phyloP scores from a whole-genome alignment of 1,140 invertebrate genomes.

The Hermetia illucens region DNA sequence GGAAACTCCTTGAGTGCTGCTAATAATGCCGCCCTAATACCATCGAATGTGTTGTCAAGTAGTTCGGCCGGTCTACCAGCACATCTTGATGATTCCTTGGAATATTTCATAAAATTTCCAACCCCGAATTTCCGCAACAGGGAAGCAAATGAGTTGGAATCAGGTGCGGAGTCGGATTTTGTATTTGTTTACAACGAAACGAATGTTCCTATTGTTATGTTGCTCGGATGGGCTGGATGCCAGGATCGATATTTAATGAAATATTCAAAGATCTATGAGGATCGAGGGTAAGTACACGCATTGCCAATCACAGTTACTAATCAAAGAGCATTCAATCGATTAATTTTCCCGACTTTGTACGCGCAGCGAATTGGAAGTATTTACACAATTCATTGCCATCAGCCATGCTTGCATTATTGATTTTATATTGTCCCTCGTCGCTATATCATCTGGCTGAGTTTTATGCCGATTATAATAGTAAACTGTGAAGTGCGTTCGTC shows the following conservation, averaged over 20 bases:
- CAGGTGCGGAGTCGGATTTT: slow-evolving; percentile 33
- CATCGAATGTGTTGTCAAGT: too few relatives aligned
- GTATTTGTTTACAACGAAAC: slow-evolving; percentile 41
- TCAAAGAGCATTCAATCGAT: neutral
- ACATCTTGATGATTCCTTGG: slow-evolving; percentile 34
- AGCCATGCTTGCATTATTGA: too few relatives aligned
- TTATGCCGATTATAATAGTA: too few relatives aligned
- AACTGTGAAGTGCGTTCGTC: too few relatives aligned
- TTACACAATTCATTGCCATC: too few relatives aligned
- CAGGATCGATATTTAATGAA: slow-evolving; percentile 60
- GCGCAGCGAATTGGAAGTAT: too few relatives aligned
- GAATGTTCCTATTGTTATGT: slow-evolving; percentile 51
- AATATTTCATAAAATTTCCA: slow-evolving; percentile 50
- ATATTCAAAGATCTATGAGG: slow-evolving; percentile 63
- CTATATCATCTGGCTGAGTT: too few relatives aligned
- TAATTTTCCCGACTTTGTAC: slow-evolving; percentile 8
- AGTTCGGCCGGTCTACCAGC: too few relatives aligned
- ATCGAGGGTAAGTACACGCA: slow-evolving; percentile 42
- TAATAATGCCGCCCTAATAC: too few relatives aligned
- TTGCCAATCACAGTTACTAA: neutral
- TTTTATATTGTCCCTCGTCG: too few relatives aligned
- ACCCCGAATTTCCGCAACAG: slow-evolving; percentile 27
- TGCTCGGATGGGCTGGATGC: slow-evolving; percentile 68
- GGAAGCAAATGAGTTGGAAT: slow-evolving; percentile 9
- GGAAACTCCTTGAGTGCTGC: too few relatives aligned